Conservation (phyloP, 2,113 vertebrate genomes). For the Eubucco bourcierii region DNA sequence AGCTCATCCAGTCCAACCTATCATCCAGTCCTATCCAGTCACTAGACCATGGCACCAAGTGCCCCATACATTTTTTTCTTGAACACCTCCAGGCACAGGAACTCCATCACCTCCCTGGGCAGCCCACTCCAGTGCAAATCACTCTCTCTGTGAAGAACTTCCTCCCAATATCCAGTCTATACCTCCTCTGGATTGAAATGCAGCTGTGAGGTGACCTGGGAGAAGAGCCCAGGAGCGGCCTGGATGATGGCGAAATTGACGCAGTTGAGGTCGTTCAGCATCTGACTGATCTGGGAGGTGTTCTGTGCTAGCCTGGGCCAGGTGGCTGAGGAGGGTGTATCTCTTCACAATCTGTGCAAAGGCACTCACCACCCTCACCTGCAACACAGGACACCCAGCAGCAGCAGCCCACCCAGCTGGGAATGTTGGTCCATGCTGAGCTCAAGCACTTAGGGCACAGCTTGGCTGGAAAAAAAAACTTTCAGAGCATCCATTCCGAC, state of each 20-base stretch:
- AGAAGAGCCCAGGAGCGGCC: conserved; percentile 56
- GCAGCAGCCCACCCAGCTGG: background rate
- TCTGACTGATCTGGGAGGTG: conserved; percentile 98
- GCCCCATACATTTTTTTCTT: too few relatives aligned
- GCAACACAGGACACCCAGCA: background rate
- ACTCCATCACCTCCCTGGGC: too few relatives aligned
- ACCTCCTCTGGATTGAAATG: background rate
- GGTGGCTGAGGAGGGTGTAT: conserved; percentile 96
- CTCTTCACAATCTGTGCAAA: conserved; percentile 93
- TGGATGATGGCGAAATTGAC: conserved; percentile 98
- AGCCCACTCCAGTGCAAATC: too few relatives aligned
- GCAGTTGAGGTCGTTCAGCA: conserved; percentile 98
- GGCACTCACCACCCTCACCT: conserved; percentile 94
- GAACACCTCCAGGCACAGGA: too few relatives aligned
- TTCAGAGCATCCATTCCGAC: too few relatives aligned
- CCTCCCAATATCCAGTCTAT: too few relatives aligned
- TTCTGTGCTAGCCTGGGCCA: conserved; percentile 96
- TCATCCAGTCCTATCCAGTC: too few relatives aligned
- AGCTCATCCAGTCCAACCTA: too few relatives aligned
- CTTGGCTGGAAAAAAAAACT: too few relatives aligned
- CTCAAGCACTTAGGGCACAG: background rate
- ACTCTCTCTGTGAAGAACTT: too few relatives aligned
- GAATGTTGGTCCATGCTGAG: background rate
- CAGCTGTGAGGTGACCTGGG: background rate
- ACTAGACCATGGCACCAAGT: too few relatives aligned